Base-by-base conservation (phyloP, 37 sponge, comb jelly and placozoan species). In the Diacarnus erythraeanus region DNA sequence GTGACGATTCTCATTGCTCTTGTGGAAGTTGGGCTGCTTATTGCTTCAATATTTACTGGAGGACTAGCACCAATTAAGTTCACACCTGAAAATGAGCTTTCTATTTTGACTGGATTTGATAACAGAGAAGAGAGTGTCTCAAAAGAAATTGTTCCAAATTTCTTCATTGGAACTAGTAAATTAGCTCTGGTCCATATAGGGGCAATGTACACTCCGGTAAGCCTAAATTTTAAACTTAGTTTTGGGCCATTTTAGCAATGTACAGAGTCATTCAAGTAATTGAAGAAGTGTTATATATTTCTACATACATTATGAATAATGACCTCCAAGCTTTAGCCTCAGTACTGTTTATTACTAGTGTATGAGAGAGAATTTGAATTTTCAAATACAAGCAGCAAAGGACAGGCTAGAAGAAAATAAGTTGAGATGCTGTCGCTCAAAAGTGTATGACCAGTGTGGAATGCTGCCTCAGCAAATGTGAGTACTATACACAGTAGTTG, bases 111-210 rank as follows among this genome's bases (percentile, higher is more conserved):
- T 6, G 84, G 75, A 0, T 87, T 87, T 33, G 72, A 63, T 39
- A 70, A 70, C 29, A 23, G 20, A 23, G 22, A 30, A 21, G 64
- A 58, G 0, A 25, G 27, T 43, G 69, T 42, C 1, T 42, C 74
- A 0, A 42, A 75, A 63, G 60, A 80, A 17, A 84, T 77, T 18
- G 59, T 86, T 1, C 78, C 94, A 38, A 97, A 97, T 85, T 77
- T 94, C 79, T 97, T 94, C 81, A 84, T 92, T 9, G 97, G 97
- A 6, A 83, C 97, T 25, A 77, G 89, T 20, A 84, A 51, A 29
- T 63, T 54, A 23, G 61, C 64, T 42, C 79, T 97, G 39, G 84
- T 97, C 29, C 89, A 87, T n/a, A 78, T 78, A 37, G 94, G 97
- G 15, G 97, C 94, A 17, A 83, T 89, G 78, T 97, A 84, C 38